Base-by-base conservation (phyloP, 2,113 vertebrate genomes). In the Chaenogobius annularis region DNA sequence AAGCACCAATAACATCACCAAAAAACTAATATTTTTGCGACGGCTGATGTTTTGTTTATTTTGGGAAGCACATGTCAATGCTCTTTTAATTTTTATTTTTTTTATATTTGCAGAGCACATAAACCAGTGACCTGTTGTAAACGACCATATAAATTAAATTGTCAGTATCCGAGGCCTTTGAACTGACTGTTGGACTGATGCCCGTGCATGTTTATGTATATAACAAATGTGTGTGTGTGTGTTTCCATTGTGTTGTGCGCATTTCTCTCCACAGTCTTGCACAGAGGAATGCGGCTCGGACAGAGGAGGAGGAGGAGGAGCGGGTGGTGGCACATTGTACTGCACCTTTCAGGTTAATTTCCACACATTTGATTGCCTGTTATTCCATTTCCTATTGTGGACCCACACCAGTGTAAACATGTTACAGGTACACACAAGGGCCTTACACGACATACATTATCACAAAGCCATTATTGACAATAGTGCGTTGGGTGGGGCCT, bases 271-370 rank as follows among this genome's bases (percentile, higher is more conserved):
- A 71, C 58, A 75, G 69, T 61, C 73, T 77, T 79, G 76, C 75
- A 37, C 64, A 82, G 68, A 84, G 80, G 85, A 86, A 84, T 81
- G 72, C 40, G n/a, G 61, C 83, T 17, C 10, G 69, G 83, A 80
- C 72, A 68, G 68, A 46, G 72, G 11, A 7, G 47, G 68, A 7
- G 47, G 68, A 48, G 81, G 73, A 55, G 80, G 74, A 75, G 72
- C 3, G 1, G 44, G 59, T n/a, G 55, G 66, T 9, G 54, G 58
- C 58, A 37, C n/a, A 59, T 70, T 68, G 56, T 68, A 85, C 80
- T 78, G 68, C 75, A 78, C 77, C 78, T 73, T 31, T 55, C 74
- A 1, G 56, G 83, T 85, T 87, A 65, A 81, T 90, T 90, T 90
- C 78, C 85, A 82, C 67, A 14, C 74, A 70, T 83, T 85, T 81